Base-by-base conservation (phyloP, 2,888 invertebrate species). In the Ormia ochracea region DNA sequence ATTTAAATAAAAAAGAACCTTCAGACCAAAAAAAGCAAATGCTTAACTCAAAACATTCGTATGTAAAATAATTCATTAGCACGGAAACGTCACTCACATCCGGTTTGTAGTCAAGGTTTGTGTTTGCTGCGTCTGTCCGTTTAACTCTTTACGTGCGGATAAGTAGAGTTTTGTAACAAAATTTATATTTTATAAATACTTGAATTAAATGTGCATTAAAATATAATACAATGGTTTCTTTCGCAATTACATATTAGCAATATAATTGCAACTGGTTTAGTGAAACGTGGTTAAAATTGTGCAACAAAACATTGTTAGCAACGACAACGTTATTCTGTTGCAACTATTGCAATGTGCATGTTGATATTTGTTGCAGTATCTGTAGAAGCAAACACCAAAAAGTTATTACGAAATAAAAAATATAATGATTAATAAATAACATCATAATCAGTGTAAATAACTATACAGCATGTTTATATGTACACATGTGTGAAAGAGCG, bases 311-410 rank as follows among this genome's bases (percentile, higher is more conserved):
- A 75, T 61, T 61, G 50, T 43, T 17, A 59, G 12, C 17, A 58
- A 63, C n/a, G 63, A 70, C 33, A 23, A 54, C 28, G 14, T 69
- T 69, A 77, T 58, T 59, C 33, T 41, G 68, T 76, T n/a, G n/a
- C n/a, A 80, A 80, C 72, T 80, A 68, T 68, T 68, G 72, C 75
- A 80, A 80, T 59, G 21, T 61, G 19, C 48, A 56, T 48, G 33
- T 28, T 54, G 73, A 26, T 63, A 43, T 73, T 73, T 56, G 48
- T 38, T 31, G 38, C 48, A 45, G 36, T 48, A 36, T 26, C 54
- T 63, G 17, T 48, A 73, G 63, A 73, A 73, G 33, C 36, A 48
- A 45, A 56, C 48, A 45, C 21, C 54, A 43, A 56, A 21, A 36
- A 54, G 4, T 14, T 65, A 65, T 56, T 72, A 43, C 61, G 43